Percentiles rank a stretch among this genome's conserved stretches.
Conservation (phyloP, 1,140 invertebrate genomes). For the Tribolium castaneum region DNA sequence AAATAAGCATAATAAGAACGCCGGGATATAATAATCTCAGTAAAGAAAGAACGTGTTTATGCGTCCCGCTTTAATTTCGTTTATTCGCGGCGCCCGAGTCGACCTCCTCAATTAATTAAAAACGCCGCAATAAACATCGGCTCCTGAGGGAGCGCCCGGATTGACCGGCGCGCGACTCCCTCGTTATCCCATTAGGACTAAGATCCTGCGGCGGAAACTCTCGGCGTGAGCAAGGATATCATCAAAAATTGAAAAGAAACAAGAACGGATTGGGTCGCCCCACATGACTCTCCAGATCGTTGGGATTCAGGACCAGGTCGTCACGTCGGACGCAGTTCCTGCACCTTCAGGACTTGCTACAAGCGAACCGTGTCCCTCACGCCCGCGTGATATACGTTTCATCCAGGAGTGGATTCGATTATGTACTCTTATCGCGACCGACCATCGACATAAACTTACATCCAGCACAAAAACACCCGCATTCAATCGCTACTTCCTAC, state of each 20-base stretch:
- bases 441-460: slow-evolving; percentile 25
- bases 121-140: slow-evolving; percentile 17
- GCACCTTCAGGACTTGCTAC: slow-evolving; percentile 43
- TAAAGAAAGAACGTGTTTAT: slow-evolving; percentile 34
- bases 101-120: slow-evolving; percentile 22
- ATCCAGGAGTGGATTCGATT: slow-evolving; percentile 32
- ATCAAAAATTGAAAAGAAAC: slow-evolving; percentile 55
- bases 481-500: background rate
- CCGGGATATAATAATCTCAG: slow-evolving; percentile 9
- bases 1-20: slow-evolving; percentile 33
- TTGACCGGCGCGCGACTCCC: slow-evolving; percentile 20
- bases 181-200: slow-evolving; percentile 45
- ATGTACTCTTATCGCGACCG: slow-evolving; percentile 32
- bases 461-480: background rate
- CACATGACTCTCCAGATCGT: slow-evolving; percentile 36
- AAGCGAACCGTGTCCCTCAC: slow-evolving; percentile 26
- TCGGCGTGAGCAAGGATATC: slow-evolving; percentile 45
- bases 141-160: background rate
- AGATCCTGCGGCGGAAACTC: slow-evolving; percentile 37
- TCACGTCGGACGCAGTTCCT: slow-evolving; percentile 49
- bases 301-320: slow-evolving; percentile 47
- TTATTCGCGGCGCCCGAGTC: background rate
- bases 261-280: slow-evolving; percentile 50
- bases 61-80: slow-evolving; percentile 8
- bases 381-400: slow-evolving; percentile 30